Evolutionary conservation across 1,140 invertebrate species (phyloP).

Genomic region (Drosophila pachea): DNA sequence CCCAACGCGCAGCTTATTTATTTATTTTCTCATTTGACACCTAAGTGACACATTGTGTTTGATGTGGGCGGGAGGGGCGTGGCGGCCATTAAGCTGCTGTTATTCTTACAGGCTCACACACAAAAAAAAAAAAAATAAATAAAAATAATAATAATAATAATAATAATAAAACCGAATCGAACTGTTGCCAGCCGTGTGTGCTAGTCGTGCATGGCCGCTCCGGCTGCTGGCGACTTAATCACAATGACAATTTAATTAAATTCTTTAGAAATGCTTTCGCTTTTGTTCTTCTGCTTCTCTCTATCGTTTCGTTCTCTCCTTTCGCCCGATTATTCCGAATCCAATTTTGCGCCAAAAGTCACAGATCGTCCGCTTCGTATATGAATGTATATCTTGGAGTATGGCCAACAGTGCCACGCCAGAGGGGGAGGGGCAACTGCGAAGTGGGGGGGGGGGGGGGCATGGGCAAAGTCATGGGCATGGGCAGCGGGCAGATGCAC

Average conservation of each 20-base stretch:
- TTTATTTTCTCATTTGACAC: conserved; percentile 66
- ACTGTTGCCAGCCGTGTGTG: not conserved
- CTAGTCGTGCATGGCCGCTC: not conserved
- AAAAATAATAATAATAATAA: too few species aligned
- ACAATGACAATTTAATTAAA: conserved; percentile 16
- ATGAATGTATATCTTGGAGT: conserved; percentile 1
- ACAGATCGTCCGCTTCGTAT: not conserved
- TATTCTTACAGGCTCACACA: too few species aligned
- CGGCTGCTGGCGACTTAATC: not conserved
- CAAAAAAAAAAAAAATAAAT: too few species aligned
- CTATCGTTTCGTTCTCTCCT: not conserved
- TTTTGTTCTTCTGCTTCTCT: not conserved
- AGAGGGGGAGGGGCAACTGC: not conserved
- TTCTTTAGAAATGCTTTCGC: conserved; percentile 16
- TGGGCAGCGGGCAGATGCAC: conserved; percentile 32
- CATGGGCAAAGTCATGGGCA: too few species aligned
- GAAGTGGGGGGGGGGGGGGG: not conserved
- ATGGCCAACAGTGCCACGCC: not conserved
- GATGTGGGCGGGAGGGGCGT: not conserved
- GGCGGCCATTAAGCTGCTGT: not conserved
- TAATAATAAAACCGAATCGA: too few species aligned
- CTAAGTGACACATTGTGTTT: conserved; percentile 65
- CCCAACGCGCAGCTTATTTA: conserved; percentile 58
- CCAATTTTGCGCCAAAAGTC: conserved; percentile 6
- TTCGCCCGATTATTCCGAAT: conserved; percentile 1